Conservation (phyloP, 1,140 invertebrate species). For the Trichonephila inaurata region DNA sequence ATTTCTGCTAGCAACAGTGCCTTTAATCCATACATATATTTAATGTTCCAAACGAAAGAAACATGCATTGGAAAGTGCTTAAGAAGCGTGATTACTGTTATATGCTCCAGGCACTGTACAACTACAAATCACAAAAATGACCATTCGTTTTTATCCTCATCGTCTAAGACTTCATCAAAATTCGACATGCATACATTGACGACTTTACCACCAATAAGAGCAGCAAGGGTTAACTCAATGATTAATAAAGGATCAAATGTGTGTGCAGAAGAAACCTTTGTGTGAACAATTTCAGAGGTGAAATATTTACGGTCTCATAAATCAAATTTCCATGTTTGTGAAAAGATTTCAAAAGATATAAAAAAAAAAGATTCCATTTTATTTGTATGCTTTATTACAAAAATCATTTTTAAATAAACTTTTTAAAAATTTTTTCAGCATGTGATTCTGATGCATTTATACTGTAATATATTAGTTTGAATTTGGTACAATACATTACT, state of each 20-base stretch:
- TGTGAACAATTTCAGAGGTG: background rate
- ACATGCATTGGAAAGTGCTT: slow-evolving; percentile 2
- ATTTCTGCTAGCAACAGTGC: slow-evolving; percentile 77
- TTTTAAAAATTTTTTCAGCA: too few species aligned
- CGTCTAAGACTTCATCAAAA: slow-evolving; percentile 42
- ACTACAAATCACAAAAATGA: background rate
- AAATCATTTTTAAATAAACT: too few species aligned
- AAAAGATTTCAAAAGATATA: too few species aligned
- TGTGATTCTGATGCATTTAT: too few species aligned
- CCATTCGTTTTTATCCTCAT: background rate
- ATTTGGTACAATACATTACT: too few species aligned
- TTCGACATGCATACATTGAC: slow-evolving; percentile 6
- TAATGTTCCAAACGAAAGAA: slow-evolving; percentile 66
- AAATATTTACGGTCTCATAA: too few species aligned
- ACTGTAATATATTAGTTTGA: too few species aligned
- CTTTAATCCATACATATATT: slow-evolving; percentile 76
- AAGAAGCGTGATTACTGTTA: background rate
- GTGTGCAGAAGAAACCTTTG: background rate
- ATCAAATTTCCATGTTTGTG: too few species aligned
- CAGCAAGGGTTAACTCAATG: background rate
- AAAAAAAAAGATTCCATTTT: too few species aligned
- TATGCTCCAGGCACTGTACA: background rate
- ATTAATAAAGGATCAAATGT: background rate
- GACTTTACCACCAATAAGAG: background rate
- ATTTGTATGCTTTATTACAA: too few species aligned